Evolutionary conservation across 2,113 vertebrate species (phyloP), one percentile per base, ranked within the genome.

Genomic region (Callocephalon fimbriatum): DNA sequence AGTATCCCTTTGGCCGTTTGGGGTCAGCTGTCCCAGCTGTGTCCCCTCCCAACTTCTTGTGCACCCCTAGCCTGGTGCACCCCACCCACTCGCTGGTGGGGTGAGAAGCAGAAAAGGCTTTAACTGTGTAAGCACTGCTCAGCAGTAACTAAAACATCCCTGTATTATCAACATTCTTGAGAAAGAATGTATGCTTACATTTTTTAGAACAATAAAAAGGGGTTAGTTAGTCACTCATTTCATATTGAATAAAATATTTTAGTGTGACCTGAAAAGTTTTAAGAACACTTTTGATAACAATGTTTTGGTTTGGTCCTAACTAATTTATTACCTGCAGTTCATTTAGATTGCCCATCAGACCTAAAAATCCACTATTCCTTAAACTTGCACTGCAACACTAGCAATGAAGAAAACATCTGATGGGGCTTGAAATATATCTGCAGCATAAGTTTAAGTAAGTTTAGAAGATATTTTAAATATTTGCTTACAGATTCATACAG

Each of bases 31-130:
- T 32, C 23, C 45, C 4, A 1, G 1, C 6, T 50, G 20, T 45
- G 45, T 25, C 15, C 21, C 17, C 20, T 80, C 17, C 14, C 23
- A 20, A 1, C 10, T 44, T 20, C 23, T 50, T 61, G 44, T 38
- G 31, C 12, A 3, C 7, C 25, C 20, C 7, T 35, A 26, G 11
- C 17, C 13, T 54, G 40, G 40, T 40, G 40, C 40, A 40, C 40
- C 40, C 40, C 40, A 40, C 40, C 40, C 40, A 1, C 47, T 62
- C n/a, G 4, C 25, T 48, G 20, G 25, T 40, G 7, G 2, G 4
- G 3, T 0, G 0, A 26, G 31, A 45, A 67, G 13, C 25, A n/a
- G 18, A 40, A 76, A 32, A 38, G 4, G 0, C 20, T 11, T 29
- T 67, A 25, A 18, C 15, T 42, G 12, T 29, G 35, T 21, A 7